Percentiles rank a stretch among this genome's conserved stretches.
phyloP scores from a whole-genome alignment of 2,888 invertebrate genomes.

The Schizotus pectinicornis region DNA sequence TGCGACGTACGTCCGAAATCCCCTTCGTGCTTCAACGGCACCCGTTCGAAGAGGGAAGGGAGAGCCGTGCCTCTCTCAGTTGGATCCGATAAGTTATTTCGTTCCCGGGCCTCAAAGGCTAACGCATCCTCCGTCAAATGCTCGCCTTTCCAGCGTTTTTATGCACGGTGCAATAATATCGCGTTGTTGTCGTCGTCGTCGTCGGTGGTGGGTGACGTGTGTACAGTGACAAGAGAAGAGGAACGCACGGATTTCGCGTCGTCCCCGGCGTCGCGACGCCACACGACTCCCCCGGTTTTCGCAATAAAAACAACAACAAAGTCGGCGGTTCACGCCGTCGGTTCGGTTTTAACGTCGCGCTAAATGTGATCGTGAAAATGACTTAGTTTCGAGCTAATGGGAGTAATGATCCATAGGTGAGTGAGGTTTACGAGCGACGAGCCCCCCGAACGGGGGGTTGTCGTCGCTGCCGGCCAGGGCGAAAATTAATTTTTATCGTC shows the following conservation, averaged over 20 bases:
- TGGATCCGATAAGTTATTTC: constrained; percentile 35
- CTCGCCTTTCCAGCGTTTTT: constrained; percentile 43
- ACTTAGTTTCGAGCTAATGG: constrained; percentile 20
- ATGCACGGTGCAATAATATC: constrained; percentile 30
- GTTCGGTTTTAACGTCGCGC: constrained; percentile 2
- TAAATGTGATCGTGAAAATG: constrained; percentile 20
- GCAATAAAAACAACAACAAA: neutral
- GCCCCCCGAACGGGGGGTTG: neutral
- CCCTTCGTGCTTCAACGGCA: constrained; percentile 33
- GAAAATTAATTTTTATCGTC: constrained; percentile 11
- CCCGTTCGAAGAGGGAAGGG: constrained; percentile 28
- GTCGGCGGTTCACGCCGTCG: neutral
- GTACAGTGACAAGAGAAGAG: constrained; percentile 16
- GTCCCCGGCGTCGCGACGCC: constrained; percentile 2
- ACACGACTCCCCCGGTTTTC: neutral
- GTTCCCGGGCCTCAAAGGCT: constrained; percentile 48
- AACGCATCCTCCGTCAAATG: constrained; percentile 46
- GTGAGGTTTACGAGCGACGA: neutral
- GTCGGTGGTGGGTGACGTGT: constrained; percentile 26
- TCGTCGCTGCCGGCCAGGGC: too few relatives aligned
- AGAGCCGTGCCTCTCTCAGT: constrained; percentile 24
- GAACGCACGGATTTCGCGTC: neutral
- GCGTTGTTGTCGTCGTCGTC: constrained; percentile 3
- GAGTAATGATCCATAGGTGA: constrained; percentile 18
- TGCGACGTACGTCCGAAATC: constrained; percentile 43